Base-by-base conservation (phyloP, 2,797 vertebrate genomes). In the Cheirogaleus major region DNA sequence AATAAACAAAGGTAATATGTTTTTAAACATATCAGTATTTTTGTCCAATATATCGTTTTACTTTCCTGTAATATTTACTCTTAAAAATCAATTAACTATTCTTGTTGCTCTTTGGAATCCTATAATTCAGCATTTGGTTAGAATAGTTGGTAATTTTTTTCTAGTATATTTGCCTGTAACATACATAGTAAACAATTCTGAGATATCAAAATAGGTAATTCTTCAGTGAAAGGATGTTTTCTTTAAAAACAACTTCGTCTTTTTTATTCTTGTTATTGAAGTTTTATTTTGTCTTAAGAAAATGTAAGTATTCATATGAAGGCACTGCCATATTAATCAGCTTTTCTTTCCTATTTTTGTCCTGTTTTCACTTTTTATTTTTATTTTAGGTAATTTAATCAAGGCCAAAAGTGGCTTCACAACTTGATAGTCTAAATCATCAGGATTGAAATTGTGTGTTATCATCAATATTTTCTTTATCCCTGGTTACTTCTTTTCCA, bases 51-150 rank as follows among this genome's bases (percentile, higher is more conserved):
- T 76, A 93, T 95, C 75, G 9, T 32, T 96, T 79, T 94, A 35
- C 57, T 79, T 92, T 43, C 30, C n/a, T 97, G 93, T 85, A 95
- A 52, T 55, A 85, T 32, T 81, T 38, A 35, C 1, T 81, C 67
- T 88, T 83, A 87, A 57, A 90, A 90, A 20, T 22, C 25, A 59
- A 41, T 11, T 91, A 97, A 93, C 88, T 50, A 13, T 55, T 72
- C 27, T 50, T 87, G 41, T n/a, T 89, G 30, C 91, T 90, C 73
- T 96, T 98, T 96, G 67, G 95, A 96, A 96, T 90, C n/a, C 50
- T 73, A 43, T 96, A 89, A 90, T 92, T 80, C 85, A 95, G 78
- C 52, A 76, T 96, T 96, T 93, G 97, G 72, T 95, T 95, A 95
- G 73, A 73, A 86, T 88, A 88, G 90, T 22, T 22, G 12, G 15